A percentile compares a stretch with the other conserved stretches of the same genome.
Evolutionary conservation across 2,113 vertebrate species (phyloP).

Genomic region (Anarhynchus alexandrinus): DNA sequence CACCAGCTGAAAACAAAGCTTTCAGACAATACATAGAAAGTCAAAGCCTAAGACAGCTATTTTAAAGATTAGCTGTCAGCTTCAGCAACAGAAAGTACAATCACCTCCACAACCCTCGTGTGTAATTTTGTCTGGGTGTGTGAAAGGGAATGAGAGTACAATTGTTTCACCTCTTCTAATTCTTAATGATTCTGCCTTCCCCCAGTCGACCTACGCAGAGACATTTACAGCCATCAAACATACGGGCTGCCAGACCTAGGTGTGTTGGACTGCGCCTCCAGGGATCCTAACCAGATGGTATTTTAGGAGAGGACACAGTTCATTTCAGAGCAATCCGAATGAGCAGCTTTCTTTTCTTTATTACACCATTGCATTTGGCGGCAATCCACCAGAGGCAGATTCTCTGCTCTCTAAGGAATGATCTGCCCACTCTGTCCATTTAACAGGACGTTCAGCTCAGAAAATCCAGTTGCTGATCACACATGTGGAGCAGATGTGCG

Average conservation of each 20-base stretch:
- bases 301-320: constrained; percentile 82
- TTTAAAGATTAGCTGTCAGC: constrained; percentile 38
- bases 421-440: constrained; percentile 81
- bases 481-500: constrained; percentile 83
- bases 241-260: constrained; percentile 72
- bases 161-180: constrained; percentile 44
- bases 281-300: constrained; percentile 76
- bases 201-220: constrained; percentile 41
- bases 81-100: not conserved
- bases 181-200: constrained; percentile 68
- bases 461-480: constrained; percentile 73
- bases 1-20: constrained; percentile 45
- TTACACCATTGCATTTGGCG: constrained; percentile 75
- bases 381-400: constrained; percentile 77
- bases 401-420: constrained; percentile 76
- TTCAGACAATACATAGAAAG: not conserved
- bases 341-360: constrained; percentile 78
- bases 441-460: constrained; percentile 78
- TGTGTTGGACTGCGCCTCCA: constrained; percentile 69
- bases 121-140: constrained; percentile 43
- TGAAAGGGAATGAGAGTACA: constrained; percentile 45
- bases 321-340: constrained; percentile 78
- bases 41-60: not conserved
- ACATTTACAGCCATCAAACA: constrained; percentile 66
- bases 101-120: not conserved